Percentiles rank a stretch among this genome's conserved stretches.
phyloP scores from a whole-genome alignment of 1,140 invertebrate genomes.

The Anastatus disparis region DNA sequence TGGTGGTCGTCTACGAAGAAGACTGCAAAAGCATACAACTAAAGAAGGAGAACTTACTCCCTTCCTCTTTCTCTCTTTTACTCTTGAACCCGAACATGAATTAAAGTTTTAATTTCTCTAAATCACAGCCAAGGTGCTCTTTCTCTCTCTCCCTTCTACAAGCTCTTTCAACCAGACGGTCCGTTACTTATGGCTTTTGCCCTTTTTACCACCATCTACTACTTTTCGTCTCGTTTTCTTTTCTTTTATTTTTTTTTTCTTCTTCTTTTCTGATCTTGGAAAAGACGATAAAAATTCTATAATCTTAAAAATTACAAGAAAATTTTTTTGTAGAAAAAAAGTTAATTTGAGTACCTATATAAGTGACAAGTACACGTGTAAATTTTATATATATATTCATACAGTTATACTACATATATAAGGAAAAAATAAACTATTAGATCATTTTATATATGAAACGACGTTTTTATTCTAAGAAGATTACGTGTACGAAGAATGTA shows the following conservation, averaged over 20 bases:
- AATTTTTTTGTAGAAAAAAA: not conserved
- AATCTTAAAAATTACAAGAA: too few relatives aligned
- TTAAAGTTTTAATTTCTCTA: slow-evolving; percentile 70
- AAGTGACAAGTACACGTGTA: slow-evolving; percentile 28
- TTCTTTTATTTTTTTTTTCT: too few relatives aligned
- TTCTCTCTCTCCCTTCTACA: slow-evolving; percentile 50
- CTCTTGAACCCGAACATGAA: slow-evolving; percentile 62
- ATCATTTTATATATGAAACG: too few relatives aligned
- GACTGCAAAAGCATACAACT: slow-evolving; percentile 27
- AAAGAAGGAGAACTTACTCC: slow-evolving; percentile 11
- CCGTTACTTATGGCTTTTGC: slow-evolving; percentile 66
- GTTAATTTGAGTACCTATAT: slow-evolving; percentile 3
- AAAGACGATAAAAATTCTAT: too few relatives aligned
- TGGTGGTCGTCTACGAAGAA: slow-evolving; percentile 44
- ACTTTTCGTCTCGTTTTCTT: too few relatives aligned
- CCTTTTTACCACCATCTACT: slow-evolving; percentile 50
- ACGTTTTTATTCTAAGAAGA: too few relatives aligned
- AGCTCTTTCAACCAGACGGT: slow-evolving; percentile 64
- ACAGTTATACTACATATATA: too few relatives aligned
- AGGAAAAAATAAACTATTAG: too few relatives aligned
- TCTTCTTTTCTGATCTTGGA: slow-evolving; percentile 10
- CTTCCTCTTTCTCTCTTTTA: slow-evolving; percentile 43
- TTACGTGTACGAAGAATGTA: too few relatives aligned
- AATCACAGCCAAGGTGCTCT: slow-evolving; percentile 56
- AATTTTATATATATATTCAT: too few relatives aligned